Evolutionary conservation across 2,888 invertebrate species (phyloP).

Genomic region (Drosophila koepferae): DNA sequence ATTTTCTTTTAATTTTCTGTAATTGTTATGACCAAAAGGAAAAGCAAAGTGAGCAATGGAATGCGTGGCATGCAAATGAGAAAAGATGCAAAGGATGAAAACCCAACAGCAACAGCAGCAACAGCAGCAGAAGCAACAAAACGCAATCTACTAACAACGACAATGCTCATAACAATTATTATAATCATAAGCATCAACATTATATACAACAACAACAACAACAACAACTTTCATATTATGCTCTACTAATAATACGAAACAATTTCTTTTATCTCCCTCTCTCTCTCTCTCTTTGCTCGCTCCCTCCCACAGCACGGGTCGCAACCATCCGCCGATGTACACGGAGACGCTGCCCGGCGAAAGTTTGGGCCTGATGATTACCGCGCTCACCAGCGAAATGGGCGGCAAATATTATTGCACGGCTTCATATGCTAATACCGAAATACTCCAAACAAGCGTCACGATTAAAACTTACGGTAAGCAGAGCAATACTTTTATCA

Average conservation of each 20-base stretch:
- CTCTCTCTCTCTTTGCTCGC: background rate
- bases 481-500: constrained; percentile 64
- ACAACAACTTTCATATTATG: constrained; percentile 49
- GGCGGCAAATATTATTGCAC: constrained; percentile 93
- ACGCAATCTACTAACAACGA: constrained; percentile 57
- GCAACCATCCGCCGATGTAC: constrained; percentile 87
- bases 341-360: constrained; percentile 89
- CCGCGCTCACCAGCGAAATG: constrained; percentile 90
- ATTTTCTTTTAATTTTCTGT: constrained; percentile 66
- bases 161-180: constrained; percentile 64
- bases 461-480: constrained; percentile 90
- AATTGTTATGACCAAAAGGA: constrained; percentile 52
- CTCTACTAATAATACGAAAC: constrained; percentile 43
- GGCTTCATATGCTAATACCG: constrained; percentile 91
- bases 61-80: constrained; percentile 64
- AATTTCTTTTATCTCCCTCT: constrained; percentile 22
- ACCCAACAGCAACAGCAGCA: background rate
- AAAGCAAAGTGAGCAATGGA: constrained; percentile 23
- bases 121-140: constrained; percentile 1
- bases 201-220: constrained; percentile 36
- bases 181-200: constrained; percentile 64
- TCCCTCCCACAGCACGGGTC: constrained; percentile 73
- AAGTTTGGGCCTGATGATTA: constrained; percentile 90
- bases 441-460: constrained; percentile 88
- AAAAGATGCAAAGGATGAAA: constrained; percentile 22